A percentile compares a stretch with the other conserved stretches of the same genome.
phyloP scores from a whole-genome alignment of 2,113 vertebrate species.

The Sitta europaea region DNA sequence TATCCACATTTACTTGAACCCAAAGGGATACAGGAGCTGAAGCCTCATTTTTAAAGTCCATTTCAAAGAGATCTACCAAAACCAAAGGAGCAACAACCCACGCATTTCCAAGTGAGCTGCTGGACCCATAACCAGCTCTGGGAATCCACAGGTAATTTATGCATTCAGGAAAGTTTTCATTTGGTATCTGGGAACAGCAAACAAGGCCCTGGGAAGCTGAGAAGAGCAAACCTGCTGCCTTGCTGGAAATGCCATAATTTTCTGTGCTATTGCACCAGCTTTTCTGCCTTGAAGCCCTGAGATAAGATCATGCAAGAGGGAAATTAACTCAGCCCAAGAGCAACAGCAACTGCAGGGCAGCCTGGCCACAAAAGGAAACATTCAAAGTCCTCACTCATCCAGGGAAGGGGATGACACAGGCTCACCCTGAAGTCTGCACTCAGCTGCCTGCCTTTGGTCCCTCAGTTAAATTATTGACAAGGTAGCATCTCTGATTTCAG shows the following conservation, averaged over 20 bases:
- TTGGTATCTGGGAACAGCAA: background rate
- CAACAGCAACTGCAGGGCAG: background rate
- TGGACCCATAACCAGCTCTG: background rate
- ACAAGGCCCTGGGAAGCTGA: background rate
- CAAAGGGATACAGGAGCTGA: background rate
- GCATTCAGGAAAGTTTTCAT: background rate
- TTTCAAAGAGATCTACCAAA: background rate
- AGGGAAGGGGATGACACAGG: background rate
- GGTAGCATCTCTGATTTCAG: background rate
- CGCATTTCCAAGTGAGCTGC: background rate
- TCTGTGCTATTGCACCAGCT: background rate
- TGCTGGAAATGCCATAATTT: background rate
- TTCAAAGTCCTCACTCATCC: background rate
- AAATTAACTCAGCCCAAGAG: background rate
- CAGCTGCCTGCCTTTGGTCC: background rate
- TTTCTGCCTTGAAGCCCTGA: background rate
- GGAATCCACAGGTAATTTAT: background rate
- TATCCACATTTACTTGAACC: background rate
- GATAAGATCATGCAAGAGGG: background rate
- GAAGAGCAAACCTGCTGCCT: background rate
- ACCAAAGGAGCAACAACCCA: background rate
- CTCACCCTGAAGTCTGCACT: background rate
- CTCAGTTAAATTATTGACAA: background rate
- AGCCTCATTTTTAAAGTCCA: background rate
- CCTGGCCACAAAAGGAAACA: accelerated